Percentiles rank a stretch among this genome's conserved stretches.
These are phyloP conservation scores for Champsocephalus esox DNA, from an alignment of 2,797 vertebrate genomes.

Conservation along the genomic window DNA sequence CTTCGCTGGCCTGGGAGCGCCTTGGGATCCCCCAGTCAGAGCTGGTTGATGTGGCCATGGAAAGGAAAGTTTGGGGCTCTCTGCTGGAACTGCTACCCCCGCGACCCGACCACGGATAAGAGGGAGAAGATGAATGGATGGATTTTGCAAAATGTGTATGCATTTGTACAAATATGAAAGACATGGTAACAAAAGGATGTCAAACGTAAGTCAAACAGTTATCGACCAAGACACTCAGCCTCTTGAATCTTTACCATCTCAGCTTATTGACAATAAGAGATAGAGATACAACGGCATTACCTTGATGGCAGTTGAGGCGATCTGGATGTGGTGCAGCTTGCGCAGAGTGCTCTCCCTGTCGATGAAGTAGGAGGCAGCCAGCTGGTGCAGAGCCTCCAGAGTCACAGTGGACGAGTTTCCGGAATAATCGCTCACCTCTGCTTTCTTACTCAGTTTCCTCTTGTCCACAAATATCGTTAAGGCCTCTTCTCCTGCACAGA, in stretches of 20 bases:
- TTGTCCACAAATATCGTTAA: constrained; percentile 99
- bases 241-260: neutral
- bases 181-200: neutral
- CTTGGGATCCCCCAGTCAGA: no score
- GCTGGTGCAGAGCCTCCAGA: constrained; percentile 94
- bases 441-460: constrained; percentile 92
- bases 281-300: constrained; percentile 72
- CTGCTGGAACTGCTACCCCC: no score
- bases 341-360: constrained; percentile 95
- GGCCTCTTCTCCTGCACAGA: constrained; percentile 92
- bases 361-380: constrained; percentile 97
- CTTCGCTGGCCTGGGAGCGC: no score
- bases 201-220: neutral
- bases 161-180: neutral
- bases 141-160: neutral
- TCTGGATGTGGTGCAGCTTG: constrained; percentile 96
- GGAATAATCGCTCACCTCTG: constrained; percentile 88
- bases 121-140: no score
- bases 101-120: no score
- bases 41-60: no score
- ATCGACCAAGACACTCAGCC: neutral
- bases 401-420: constrained; percentile 90
- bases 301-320: constrained; percentile 97
- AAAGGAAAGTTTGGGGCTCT: no score
- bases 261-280: constrained; percentile 2